Evolutionary conservation across 2,888 invertebrate species (phyloP).

Genomic region (Zhuqinia jingwanae): DNA sequence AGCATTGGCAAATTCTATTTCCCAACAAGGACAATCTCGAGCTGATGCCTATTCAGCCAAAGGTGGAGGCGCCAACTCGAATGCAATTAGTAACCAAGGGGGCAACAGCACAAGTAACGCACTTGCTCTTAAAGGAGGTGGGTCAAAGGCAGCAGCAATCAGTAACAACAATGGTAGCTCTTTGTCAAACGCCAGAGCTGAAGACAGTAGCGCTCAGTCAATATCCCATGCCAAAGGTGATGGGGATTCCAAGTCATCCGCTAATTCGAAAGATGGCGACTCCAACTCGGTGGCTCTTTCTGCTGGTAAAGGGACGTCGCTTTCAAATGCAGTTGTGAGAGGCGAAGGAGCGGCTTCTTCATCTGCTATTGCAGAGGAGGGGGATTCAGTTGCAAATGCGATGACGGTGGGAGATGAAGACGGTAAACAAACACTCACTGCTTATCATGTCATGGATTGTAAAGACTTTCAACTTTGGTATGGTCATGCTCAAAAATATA

Average conservation of each 20-base stretch:
- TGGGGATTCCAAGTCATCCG: background rate
- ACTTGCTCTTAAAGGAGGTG: conserved; percentile 35
- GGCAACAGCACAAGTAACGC: conserved; percentile 30
- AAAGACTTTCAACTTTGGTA: no score
- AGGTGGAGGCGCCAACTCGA: conserved; percentile 25
- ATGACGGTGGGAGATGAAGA: conserved; percentile 5
- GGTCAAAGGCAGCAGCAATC: conserved; percentile 17
- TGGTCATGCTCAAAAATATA: no score
- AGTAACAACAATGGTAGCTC: background rate
- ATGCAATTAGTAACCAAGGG: background rate
- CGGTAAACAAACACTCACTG: no score
- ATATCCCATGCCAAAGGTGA: conserved; percentile 20
- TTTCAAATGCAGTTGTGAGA: conserved; percentile 37
- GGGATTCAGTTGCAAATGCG: conserved; percentile 32
- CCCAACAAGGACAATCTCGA: background rate
- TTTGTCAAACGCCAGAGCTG: conserved; percentile 17
- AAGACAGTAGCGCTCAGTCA: conserved; percentile 14
- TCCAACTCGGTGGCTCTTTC: background rate
- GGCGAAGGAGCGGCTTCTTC: conserved; percentile 3
- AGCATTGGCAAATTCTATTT: background rate
- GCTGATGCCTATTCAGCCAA: background rate
- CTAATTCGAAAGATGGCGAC: conserved; percentile 27
- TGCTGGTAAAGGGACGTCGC: conserved; percentile 14
- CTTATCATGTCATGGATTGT: no score
- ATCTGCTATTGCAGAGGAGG: background rate